Conservation (phyloP, 2,113 vertebrate genomes). For the Odocoileus hemionus region DNA sequence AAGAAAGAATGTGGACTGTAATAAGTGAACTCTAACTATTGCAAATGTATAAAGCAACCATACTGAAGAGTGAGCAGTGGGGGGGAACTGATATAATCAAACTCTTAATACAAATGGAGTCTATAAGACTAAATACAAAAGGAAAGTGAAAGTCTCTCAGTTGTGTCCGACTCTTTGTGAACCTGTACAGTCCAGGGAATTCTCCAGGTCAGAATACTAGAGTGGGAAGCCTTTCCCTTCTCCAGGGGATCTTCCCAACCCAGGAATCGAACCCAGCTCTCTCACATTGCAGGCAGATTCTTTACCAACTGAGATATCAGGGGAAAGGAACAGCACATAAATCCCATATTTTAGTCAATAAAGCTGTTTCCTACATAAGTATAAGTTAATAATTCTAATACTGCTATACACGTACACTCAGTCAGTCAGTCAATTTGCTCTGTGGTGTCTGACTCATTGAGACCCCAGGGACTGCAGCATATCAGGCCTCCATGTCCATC, state of each 20-base stretch:
- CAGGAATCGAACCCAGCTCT: background rate
- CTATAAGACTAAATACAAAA: background rate
- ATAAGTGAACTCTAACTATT: background rate
- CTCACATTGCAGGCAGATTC: background rate
- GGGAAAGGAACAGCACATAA: background rate
- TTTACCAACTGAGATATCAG: background rate
- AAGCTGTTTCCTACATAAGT: background rate
- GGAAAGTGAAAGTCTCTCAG: background rate
- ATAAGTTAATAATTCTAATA: background rate
- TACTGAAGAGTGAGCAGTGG: background rate
- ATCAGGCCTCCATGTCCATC: background rate
- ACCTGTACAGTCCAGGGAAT: background rate
- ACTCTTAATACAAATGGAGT: background rate
- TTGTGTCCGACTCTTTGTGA: background rate
- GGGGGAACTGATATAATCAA: background rate
- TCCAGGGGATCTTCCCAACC: background rate
- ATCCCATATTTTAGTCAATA: background rate
- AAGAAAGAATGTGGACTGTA: background rate
- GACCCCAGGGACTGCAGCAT: fast-evolving
- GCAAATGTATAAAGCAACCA: background rate
- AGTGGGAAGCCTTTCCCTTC: background rate
- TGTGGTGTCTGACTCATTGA: background rate
- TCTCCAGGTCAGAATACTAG: background rate
- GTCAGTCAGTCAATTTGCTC: background rate
- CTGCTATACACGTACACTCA: background rate